Evolutionary conservation across 2,888 invertebrate genomes (phyloP).

Genomic region (Rotaria socialis): DNA sequence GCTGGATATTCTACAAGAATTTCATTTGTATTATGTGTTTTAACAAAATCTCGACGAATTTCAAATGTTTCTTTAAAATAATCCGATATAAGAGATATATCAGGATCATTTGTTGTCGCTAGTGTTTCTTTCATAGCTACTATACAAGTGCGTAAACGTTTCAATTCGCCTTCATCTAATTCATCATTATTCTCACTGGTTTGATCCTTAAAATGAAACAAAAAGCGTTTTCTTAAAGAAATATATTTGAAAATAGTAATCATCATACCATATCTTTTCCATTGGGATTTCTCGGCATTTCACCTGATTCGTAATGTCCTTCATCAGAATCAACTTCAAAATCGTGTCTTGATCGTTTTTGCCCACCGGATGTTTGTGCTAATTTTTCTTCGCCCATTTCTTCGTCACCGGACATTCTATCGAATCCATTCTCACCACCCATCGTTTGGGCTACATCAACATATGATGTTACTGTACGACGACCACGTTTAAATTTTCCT

Average conservation of each 20-base stretch:
- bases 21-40: constrained; percentile 32
- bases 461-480: constrained; percentile 10
- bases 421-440: neutral
- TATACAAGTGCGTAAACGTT: neutral
- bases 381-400: constrained; percentile 12
- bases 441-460: neutral
- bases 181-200: constrained; percentile 30
- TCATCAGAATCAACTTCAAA: constrained; percentile 32
- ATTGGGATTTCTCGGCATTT: neutral
- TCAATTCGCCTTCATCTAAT: neutral
- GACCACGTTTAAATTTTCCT: constrained; percentile 35
- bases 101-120: neutral
- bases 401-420: neutral
- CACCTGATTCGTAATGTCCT: constrained; percentile 30
- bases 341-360: constrained; percentile 27
- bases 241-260: no score
- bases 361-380: constrained; percentile 20
- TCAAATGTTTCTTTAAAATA: constrained; percentile 37
- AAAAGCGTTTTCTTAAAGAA: neutral
- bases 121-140: constrained; percentile 13
- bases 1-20: constrained; percentile 25
- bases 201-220: neutral
- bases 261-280: neutral
- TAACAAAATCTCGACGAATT: neutral
- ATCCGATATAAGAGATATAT: constrained; percentile 4